Evolutionary conservation across 2,797 vertebrate species (phyloP).

Genomic region (Enteromius paludinosus): DNA sequence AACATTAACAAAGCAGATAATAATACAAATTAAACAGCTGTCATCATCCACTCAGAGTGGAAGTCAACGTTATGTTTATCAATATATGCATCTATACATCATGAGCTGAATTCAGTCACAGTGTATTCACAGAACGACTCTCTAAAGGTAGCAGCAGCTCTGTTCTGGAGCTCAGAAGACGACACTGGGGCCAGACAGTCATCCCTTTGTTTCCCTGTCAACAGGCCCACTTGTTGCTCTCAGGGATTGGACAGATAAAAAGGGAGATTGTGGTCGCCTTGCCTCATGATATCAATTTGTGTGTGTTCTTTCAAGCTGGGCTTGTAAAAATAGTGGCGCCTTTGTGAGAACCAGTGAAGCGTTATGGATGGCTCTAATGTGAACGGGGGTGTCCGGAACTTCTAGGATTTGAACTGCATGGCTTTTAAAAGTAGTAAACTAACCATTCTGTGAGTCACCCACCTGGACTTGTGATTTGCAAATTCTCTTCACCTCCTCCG

Average conservation of each 20-base stretch:
- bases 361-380: not conserved
- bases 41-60: not conserved
- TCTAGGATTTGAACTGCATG: not conserved
- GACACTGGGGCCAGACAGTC: constrained; percentile 54
- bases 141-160: constrained; percentile 8
- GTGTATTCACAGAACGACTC: not conserved
- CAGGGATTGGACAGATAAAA: constrained; percentile 50
- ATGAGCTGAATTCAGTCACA: not conserved
- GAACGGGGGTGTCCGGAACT: constrained; percentile 4
- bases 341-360: constrained; percentile 30
- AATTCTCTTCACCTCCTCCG: not conserved
- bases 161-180: constrained; percentile 46
- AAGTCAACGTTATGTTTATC: not conserved
- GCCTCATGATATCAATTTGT: constrained; percentile 56
- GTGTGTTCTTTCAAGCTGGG: constrained; percentile 35
- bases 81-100: not conserved
- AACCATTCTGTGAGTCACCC: not conserved
- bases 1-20: not conserved
- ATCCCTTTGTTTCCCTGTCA: constrained; percentile 57
- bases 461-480: not conserved
- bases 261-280: constrained; percentile 50
- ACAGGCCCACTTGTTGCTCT: constrained; percentile 48
- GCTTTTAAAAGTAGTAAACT: not conserved
- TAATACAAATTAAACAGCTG: not conserved
- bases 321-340: constrained; percentile 33